A percentile compares a stretch with the other conserved stretches of the same genome.
These are phyloP conservation scores for Antechinus stuartii DNA, from an alignment of 2,113 vertebrate species.

Conservation along the genomic window DNA sequence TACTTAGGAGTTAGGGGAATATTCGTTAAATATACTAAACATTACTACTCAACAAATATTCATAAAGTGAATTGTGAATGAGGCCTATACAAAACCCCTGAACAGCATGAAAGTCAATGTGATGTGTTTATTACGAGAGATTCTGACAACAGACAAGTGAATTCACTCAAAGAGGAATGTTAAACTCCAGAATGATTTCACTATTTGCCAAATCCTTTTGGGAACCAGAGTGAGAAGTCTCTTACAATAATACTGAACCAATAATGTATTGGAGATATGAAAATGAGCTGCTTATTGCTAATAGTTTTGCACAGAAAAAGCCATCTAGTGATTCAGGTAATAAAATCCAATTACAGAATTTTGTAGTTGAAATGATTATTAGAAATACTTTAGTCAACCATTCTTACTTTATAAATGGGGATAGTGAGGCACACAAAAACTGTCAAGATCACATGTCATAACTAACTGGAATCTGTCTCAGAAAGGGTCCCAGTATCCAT, in stretches of 20 bases:
- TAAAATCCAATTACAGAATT: not conserved
- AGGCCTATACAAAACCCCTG: conserved; percentile 38
- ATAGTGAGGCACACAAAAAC: not conserved
- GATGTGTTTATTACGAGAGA: conserved; percentile 55
- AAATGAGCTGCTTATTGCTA: not conserved
- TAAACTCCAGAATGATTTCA: conserved; percentile 36
- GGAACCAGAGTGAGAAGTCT: not conserved
- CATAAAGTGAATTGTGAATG: conserved; percentile 33
- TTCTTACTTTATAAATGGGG: not conserved
- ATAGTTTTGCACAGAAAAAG: not conserved
- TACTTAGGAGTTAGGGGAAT: not conserved
- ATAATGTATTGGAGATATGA: not conserved
- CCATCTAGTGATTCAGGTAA: not conserved
- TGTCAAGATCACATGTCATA: not conserved
- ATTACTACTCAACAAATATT: conserved; percentile 51
- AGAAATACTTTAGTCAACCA: not conserved
- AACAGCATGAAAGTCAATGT: conserved; percentile 48
- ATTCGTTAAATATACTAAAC: conserved; percentile 40
- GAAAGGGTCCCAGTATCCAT: not conserved
- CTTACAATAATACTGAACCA: conserved; percentile 24
- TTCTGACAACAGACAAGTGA: conserved; percentile 42
- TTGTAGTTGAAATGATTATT: not conserved
- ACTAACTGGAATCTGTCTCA: not conserved
- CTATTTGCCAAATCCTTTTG: conserved; percentile 18
- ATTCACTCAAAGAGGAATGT: conserved; percentile 32